A percentile compares a stretch with the other conserved stretches of the same genome.
These are phyloP conservation scores for Onychostoma macrolepis DNA, from an alignment of 2,113 vertebrate species.

Conservation along the genomic window DNA sequence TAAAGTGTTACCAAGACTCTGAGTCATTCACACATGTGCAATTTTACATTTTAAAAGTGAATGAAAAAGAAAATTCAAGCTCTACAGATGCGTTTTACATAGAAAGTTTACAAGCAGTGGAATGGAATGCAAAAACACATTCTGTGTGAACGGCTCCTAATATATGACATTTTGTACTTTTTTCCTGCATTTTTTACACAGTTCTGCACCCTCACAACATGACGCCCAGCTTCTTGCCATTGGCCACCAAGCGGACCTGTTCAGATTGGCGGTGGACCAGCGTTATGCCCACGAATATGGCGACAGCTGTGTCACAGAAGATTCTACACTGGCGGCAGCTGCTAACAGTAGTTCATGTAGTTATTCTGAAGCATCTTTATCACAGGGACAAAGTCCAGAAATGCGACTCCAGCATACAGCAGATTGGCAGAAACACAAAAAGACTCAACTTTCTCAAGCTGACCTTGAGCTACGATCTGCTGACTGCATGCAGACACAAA, in stretches of 20 bases:
- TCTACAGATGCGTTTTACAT: neutral
- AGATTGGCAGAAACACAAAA: constrained; percentile 4
- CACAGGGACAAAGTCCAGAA: neutral
- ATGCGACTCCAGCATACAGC: neutral
- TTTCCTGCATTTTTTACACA: constrained; percentile 58
- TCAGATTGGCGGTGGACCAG: constrained; percentile 82
- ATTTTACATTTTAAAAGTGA: neutral
- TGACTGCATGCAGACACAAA: neutral
- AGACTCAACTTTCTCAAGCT: neutral
- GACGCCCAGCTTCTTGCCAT: constrained; percentile 66
- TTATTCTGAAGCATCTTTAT: constrained; percentile 9
- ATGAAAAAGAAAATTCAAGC: too few species aligned
- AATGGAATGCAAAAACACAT: neutral
- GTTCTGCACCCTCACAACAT: constrained; percentile 63
- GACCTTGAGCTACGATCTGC: neutral
- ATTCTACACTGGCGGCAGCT: neutral
- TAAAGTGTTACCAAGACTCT: neutral
- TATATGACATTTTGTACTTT: neutral
- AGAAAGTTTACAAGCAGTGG: neutral
- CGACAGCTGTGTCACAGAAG: constrained; percentile 60
- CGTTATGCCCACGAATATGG: constrained; percentile 81
- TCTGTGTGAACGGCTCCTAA: neutral
- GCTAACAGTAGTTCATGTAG: neutral
- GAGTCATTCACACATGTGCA: neutral
- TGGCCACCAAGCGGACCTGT: constrained; percentile 74